phyloP scores from a whole-genome alignment of 2,888 invertebrate genomes.

The Lepidonotus clava region DNA sequence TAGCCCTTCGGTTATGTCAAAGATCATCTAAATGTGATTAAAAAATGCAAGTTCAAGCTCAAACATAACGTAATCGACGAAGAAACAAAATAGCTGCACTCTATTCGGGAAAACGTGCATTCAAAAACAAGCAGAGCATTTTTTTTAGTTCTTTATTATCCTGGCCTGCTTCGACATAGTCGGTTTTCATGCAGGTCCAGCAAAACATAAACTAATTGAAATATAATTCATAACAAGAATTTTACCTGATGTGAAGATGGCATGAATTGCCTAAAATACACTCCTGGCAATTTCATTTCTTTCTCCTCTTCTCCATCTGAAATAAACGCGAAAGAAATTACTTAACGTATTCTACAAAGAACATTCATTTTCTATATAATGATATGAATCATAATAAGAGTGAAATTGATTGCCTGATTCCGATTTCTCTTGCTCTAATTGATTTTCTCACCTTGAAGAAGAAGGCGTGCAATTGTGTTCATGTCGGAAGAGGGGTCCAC shows the following conservation, averaged over 20 bases:
- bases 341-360: not conserved
- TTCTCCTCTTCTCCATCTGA: conserved; percentile 85
- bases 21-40: too few relatives aligned
- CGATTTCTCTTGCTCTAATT: not conserved
- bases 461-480: conserved; percentile 89
- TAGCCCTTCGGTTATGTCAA: too few relatives aligned
- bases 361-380: not conserved
- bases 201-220: not conserved
- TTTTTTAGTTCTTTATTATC: too few relatives aligned
- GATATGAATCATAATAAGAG: not conserved
- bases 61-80: too few relatives aligned
- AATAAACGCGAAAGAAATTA: conserved; percentile 53
- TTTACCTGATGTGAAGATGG: conserved; percentile 84
- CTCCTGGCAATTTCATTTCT: conserved; percentile 68
- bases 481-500: conserved; percentile 91
- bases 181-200: not conserved
- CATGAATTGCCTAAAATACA: conserved; percentile 87
- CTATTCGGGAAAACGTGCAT: too few relatives aligned
- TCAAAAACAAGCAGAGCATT: too few relatives aligned
- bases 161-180: too few relatives aligned
- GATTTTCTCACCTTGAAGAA: conserved; percentile 82
- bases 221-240: too few relatives aligned
- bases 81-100: too few relatives aligned
- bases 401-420: not conserved
- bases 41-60: too few relatives aligned